Conservation (phyloP, 1,140 invertebrate genomes). For the honey bee (Apis mellifera) region Amel_HAv3.1 CM009943.2:11068501-11069000, state of each 20-base stretch:
- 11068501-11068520: too few species aligned
- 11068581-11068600: too few species aligned
- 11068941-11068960: not conserved
- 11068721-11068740: not conserved
- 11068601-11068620: too few species aligned
- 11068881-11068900: constrained; percentile 15
- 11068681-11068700: not conserved
- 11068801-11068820: fast-evolving
- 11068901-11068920: not conserved
- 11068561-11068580: too few species aligned
- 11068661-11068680: not conserved
- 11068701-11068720: not conserved
- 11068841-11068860: not conserved
- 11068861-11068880: not conserved
- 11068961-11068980: not conserved
- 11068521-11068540: too few species aligned
- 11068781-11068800: not conserved
- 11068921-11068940: constrained; percentile 3
- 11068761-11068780: not conserved
- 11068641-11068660: too few species aligned
- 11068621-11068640: too few species aligned
- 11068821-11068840: not conserved
- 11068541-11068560: too few species aligned
- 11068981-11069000: not conserved
- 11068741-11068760: not conserved